A percentile compares a stretch with the other conserved stretches of the same genome.
phyloP scores from a whole-genome alignment of 2,113 vertebrate species.

The Pithys albifrons region DNA sequence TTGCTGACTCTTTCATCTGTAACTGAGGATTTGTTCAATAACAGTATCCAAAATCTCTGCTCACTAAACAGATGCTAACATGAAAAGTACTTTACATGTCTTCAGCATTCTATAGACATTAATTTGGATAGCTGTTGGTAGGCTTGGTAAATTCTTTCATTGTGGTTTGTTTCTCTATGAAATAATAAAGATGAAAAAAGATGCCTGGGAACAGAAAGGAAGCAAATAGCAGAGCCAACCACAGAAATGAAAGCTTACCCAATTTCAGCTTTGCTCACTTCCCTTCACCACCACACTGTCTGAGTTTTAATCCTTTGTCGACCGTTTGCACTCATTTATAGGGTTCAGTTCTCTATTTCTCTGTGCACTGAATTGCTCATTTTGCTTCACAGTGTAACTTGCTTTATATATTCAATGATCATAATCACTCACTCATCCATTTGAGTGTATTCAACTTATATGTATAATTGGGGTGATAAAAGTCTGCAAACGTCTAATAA shows the following conservation, averaged over 20 bases:
- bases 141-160: background rate
- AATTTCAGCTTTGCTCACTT: background rate
- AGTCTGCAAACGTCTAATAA: background rate
- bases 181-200: background rate
- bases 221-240: background rate
- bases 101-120: background rate
- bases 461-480: background rate
- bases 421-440: background rate
- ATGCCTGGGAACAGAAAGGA: background rate
- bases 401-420: background rate
- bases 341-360: background rate
- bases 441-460: background rate
- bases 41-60: conserved; percentile 15
- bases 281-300: background rate
- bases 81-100: background rate
- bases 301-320: background rate
- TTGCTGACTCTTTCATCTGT: background rate
- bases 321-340: background rate
- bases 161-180: background rate
- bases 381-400: background rate
- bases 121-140: background rate
- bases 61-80: background rate
- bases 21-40: conserved; percentile 39
- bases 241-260: background rate
- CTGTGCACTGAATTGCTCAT: background rate